A percentile compares a stretch with the other conserved stretches of the same genome.
These are phyloP conservation scores for Notarius lentiginosus DNA, from an alignment of 2,113 vertebrate species.

Conservation along the genomic window DNA sequence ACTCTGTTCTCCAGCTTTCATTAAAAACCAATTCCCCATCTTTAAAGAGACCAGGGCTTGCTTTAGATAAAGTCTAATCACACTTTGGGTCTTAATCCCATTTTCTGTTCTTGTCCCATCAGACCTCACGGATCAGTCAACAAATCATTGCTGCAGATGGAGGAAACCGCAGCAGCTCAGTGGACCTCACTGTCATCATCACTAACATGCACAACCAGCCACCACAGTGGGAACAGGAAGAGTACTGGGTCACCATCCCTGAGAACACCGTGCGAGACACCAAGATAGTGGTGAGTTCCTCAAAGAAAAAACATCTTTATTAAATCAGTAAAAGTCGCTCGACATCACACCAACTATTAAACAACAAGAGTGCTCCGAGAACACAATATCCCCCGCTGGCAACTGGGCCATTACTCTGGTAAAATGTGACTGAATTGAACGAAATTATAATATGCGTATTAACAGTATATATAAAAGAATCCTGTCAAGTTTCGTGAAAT, in stretches of 20 bases:
- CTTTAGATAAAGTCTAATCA: not conserved
- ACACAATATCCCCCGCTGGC: too few relatives aligned
- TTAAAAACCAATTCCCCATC: conserved; percentile 3
- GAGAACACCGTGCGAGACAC: conserved; percentile 81
- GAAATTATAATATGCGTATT: too few relatives aligned
- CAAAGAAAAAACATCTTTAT: not conserved
- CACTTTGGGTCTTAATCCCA: not conserved
- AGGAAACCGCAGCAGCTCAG: conserved; percentile 80
- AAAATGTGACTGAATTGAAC: too few relatives aligned
- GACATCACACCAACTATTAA: too few relatives aligned
- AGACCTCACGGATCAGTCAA: conserved; percentile 73
- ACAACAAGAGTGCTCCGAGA: too few relatives aligned
- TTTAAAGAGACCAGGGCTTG: not conserved
- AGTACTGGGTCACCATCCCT: conserved; percentile 81
- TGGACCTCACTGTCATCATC: conserved; percentile 81
- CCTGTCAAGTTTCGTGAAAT: too few relatives aligned
- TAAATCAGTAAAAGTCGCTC: too few relatives aligned
- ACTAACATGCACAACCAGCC: conserved; percentile 83
- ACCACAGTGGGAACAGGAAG: conserved; percentile 78
- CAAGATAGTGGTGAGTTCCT: conserved; percentile 78
- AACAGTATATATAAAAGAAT: too few relatives aligned
- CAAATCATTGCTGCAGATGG: conserved; percentile 82
- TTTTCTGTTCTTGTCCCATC: not conserved
- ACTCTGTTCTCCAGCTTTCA: not conserved
- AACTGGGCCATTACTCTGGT: too few relatives aligned